Conservation (phyloP, 2,888 invertebrate species). For the Calameuta filiformis region DNA sequence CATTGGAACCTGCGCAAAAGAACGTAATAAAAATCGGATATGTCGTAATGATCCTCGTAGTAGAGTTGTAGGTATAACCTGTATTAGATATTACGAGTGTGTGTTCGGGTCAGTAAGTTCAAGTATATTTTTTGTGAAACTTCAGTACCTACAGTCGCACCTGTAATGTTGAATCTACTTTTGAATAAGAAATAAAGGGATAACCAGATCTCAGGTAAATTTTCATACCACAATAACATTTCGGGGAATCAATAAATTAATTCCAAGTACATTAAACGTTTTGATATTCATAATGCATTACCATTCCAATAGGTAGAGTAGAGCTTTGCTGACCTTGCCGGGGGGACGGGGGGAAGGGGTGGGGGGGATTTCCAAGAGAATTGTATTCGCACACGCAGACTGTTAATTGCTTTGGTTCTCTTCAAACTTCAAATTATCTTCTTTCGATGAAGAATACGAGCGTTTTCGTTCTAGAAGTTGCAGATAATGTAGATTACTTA, state of each 20-base stretch:
- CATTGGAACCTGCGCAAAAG: constrained; percentile 69
- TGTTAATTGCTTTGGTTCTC: constrained; percentile 28
- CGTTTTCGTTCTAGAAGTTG: neutral
- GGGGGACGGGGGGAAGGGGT: constrained; percentile 10
- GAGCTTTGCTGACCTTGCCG: constrained; percentile 35
- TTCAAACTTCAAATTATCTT: neutral
- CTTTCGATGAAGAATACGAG: neutral
- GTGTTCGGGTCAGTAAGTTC: neutral
- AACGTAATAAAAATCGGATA: constrained; percentile 4
- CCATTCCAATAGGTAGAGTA: constrained; percentile 22
- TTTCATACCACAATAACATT: neutral
- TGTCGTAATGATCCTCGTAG: neutral
- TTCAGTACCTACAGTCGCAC: neutral
- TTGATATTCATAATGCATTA: constrained; percentile 37
- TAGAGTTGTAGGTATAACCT: neutral
- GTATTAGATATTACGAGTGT: neutral
- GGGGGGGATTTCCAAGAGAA: constrained; percentile 30
- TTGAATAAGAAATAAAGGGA: neutral
- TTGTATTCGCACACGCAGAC: constrained; percentile 29
- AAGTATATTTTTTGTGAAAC: neutral
- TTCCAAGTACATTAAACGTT: constrained; percentile 8
- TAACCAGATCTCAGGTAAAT: neutral
- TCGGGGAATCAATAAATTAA: neutral
- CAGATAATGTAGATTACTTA: neutral
- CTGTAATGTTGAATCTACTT: neutral